phyloP scores from a whole-genome alignment of 2,888 invertebrate species.

The Ditula angustiorana region DNA sequence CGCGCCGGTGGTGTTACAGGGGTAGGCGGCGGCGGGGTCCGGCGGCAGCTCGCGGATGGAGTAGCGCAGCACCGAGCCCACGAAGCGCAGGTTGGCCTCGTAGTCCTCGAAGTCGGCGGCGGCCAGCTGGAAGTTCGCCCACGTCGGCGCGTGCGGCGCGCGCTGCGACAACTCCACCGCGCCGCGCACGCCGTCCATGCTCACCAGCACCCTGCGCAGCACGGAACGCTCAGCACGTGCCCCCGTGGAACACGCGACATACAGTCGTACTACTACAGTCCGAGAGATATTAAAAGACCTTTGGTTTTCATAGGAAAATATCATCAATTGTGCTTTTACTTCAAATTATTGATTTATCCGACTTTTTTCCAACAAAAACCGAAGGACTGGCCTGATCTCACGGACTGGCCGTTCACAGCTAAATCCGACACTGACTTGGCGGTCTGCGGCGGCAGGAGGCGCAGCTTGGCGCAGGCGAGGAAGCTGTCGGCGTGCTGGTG shows the following conservation, averaged over 20 bases:
- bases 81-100: conserved; percentile 90
- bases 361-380: no score
- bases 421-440: conserved; percentile 87
- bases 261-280: no score
- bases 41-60: conserved; percentile 90
- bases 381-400: no score
- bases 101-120: conserved; percentile 87
- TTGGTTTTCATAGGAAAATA: no score
- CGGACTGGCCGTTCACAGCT: no score
- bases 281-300: no score
- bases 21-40: conserved; percentile 56
- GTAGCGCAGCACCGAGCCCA: conserved; percentile 89
- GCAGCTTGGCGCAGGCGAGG: conserved; percentile 93
- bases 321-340: no score
- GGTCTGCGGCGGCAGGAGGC: conserved; percentile 87
- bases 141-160: conserved; percentile 94
- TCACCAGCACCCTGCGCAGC: conserved; percentile 87
- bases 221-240: not conserved
- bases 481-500: conserved; percentile 90
- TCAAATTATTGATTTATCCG: no score
- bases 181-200: conserved; percentile 92
- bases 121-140: conserved; percentile 89
- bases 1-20: conserved; percentile 89
- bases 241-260: no score
- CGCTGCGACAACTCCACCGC: conserved; percentile 91